Base-by-base conservation (phyloP, 2,888 invertebrate genomes). In the Phyllotreta cruciferae region DNA sequence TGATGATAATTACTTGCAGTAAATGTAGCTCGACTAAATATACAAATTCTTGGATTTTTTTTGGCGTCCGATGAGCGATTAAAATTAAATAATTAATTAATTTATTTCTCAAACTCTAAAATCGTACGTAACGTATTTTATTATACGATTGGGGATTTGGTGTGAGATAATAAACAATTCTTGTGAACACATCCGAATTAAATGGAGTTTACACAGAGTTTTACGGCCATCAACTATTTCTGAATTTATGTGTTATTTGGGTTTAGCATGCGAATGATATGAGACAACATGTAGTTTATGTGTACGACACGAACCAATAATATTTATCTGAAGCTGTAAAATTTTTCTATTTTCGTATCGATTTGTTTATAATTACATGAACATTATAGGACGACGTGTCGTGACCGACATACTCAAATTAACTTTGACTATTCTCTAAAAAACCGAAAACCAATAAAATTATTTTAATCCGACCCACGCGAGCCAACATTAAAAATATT, bases 181-280 rank as follows among this genome's bases (percentile, higher is more conserved):
- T 63, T 60, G 54, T 52, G 58, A 58, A 42, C 38, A 14, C 36
- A 63, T 47, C 60, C 50, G 61, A 63, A 55, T 66, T 61, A 60
- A 60, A 66, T 55, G 55, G 56, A 57, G 61, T 63, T 54, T 66
- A 66, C 63, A 66, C 63, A 60, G 34, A 54, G 54, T 61, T 66
- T 66, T 57, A 66, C 55, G 55, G 39, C 66, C 61, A 66, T 61
- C 66, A 63, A 61, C 56, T 61, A 61, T 63, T 63, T 61, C 52
- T 55, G 61, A 66, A 63, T 66, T 66, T 66, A 66, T 66, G 62
- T 62, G 61, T 65, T 64, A 66, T 66, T 63, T 63, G 57, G 66
- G 45, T 65, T 65, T 62, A 65, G 63, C 60, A 61, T 50, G 58
- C 61, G 63, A 66, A 63, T 66, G 66, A 66, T 66, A 66, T 57